Evolutionary conservation across 2,888 invertebrate genomes (phyloP), one percentile per base, ranked within the genome.

Genomic region (Alviniconcha strummeri): DNA sequence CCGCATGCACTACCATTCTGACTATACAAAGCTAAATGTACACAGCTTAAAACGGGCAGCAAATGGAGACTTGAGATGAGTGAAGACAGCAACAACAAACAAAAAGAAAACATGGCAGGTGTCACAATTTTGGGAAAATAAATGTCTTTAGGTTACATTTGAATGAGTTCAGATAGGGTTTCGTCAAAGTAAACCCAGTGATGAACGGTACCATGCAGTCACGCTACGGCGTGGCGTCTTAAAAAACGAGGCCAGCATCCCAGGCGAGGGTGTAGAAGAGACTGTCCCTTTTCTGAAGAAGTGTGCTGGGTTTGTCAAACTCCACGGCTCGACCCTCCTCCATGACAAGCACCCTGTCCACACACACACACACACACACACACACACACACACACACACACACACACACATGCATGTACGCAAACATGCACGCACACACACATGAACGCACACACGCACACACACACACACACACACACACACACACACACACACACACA

Each of bases 311-410:
- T 55, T 85, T 85, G 71, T 90, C 89, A 87, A 91, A 91, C 85
- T 93, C 92, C 78, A 86, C 85, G 0, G 92, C 87, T 60, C 82
- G 82, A 3, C 92, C 92, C 55, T 88, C 88, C 81, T 91, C 91
- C 72, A 93, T 84, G 67, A 93, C 92, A 88, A 93, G 87, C 15
- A 93, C 89, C 84, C 92, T 92, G 88, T 6, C 87, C 60, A 60
- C 60, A 60, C 60, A 60, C 60, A 60, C 60, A 60, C 60, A 60
- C 60, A 60, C 60, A 60, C 60, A 60, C 60, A 60, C 60, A 60
- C 60, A 60, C 60, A 60, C 60, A 60, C 60, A 60, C 60, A 60
- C 60, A 60, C 60, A 60, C 9, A n/a, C 6, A 69, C 17, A 69
- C 60, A 60, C 60, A 4, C 60, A 60, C 60, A 60, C 60, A 13